These are phyloP conservation scores for Euwallacea similis DNA, from an alignment of 1,140 invertebrate genomes.

Conservation along the genomic window DNA sequence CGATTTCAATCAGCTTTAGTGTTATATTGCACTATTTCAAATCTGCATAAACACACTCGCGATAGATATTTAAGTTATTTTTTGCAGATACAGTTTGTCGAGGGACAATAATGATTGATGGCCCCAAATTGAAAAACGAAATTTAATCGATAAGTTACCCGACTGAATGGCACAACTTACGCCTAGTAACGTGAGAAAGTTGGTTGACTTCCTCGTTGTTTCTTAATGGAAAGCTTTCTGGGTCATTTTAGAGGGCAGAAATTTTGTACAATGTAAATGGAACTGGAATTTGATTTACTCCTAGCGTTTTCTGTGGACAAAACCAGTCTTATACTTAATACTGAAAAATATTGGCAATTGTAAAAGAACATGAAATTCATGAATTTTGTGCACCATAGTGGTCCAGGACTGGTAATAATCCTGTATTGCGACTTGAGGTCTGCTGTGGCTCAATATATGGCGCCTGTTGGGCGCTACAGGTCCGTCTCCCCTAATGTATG, in stretches of 20 bases:
- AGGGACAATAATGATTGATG: slow-evolving; percentile 1
- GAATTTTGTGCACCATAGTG: too few species aligned
- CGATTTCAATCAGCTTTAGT: too few species aligned
- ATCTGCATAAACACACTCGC: background rate
- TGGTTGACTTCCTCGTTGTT: background rate
- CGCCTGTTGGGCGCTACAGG: background rate
- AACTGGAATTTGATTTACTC: too few species aligned
- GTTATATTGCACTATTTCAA: background rate
- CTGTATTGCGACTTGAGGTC: too few species aligned
- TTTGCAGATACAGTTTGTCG: background rate
- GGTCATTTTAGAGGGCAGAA: background rate
- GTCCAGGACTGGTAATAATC: too few species aligned
- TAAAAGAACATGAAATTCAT: too few species aligned
- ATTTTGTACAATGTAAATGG: background rate
- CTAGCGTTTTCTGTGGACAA: too few species aligned
- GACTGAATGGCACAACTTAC: background rate
- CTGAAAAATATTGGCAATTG: too few species aligned
- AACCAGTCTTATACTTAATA: too few species aligned
- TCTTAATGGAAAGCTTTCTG: background rate
- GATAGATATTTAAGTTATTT: slow-evolving; percentile 3
- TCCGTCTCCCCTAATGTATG: background rate
- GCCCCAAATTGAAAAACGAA: slow-evolving; percentile 3
- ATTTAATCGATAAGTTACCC: slow-evolving; percentile 1
- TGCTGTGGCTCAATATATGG: too few species aligned
- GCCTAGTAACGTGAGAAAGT: background rate